Percentiles rank a stretch among this genome's conserved stretches.
These are phyloP conservation scores for Teinopalpus imperialis DNA, from an alignment of 2,888 invertebrate species.

Conservation along the genomic window DNA sequence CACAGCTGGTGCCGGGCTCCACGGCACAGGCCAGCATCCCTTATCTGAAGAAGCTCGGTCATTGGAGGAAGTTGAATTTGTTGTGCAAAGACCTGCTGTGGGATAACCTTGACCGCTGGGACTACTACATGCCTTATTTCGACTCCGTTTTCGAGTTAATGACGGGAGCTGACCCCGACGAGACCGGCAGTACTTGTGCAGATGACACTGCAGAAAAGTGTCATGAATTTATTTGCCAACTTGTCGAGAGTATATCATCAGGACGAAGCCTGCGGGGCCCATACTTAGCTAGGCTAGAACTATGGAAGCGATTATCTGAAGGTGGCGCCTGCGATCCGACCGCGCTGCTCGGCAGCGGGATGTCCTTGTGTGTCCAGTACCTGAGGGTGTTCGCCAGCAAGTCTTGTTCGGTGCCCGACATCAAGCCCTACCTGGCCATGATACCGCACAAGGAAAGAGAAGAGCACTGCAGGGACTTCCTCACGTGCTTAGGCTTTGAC, in stretches of 20 bases:
- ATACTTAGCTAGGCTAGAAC: conserved; percentile 90
- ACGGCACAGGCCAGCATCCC: conserved; percentile 87
- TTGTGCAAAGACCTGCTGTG: conserved; percentile 88
- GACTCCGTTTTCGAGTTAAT: conserved; percentile 86
- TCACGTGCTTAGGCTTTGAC: conserved; percentile 84
- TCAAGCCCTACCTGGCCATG: conserved; percentile 87
- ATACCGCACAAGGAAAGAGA: conserved; percentile 84
- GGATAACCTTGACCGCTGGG: conserved; percentile 88
- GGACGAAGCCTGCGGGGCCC: conserved; percentile 87
- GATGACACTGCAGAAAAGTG: conserved; percentile 73
- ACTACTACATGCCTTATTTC: conserved; percentile 87
- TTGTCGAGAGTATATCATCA: conserved; percentile 73
- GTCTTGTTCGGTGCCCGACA: conserved; percentile 92
- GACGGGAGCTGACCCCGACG: conserved; percentile 47
- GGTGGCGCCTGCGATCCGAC: conserved; percentile 80
- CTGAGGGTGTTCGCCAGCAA: conserved; percentile 92
- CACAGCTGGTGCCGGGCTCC: conserved; percentile 85
- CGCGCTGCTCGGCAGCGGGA: conserved; percentile 82
- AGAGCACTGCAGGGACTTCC: conserved; percentile 80
- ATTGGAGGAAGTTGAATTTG: conserved; percentile 88
- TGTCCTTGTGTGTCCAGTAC: conserved; percentile 89
- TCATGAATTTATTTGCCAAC: conserved; percentile 68
- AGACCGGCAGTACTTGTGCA: conserved; percentile 39
- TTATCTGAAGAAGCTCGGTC: conserved; percentile 86
- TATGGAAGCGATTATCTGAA: conserved; percentile 83